A percentile compares a stretch with the other conserved stretches of the same genome.
Conservation (phyloP, 2,888 invertebrate species). For the Leptodirus hochenwartii region DNA sequence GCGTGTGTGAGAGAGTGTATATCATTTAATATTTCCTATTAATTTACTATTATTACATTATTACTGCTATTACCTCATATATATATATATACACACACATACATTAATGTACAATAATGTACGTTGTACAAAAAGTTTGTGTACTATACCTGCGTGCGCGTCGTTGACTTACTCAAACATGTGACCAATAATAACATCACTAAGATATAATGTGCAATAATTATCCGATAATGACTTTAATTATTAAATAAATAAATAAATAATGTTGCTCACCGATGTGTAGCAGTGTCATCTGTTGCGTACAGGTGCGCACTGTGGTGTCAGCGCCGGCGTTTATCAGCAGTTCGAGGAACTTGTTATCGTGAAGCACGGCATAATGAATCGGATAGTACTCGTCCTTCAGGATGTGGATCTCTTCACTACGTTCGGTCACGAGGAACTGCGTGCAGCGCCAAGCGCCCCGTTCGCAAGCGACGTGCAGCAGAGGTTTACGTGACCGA, state of each 20-base stretch:
- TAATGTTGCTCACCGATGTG: slow-evolving; percentile 34
- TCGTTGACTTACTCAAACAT: too few relatives aligned
- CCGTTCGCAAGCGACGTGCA: slow-evolving; percentile 50
- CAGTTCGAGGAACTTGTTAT: slow-evolving; percentile 46
- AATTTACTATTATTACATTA: too few relatives aligned
- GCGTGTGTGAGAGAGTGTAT: too few relatives aligned
- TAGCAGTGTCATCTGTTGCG: slow-evolving; percentile 50
- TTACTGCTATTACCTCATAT: too few relatives aligned
- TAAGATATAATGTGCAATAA: too few relatives aligned
- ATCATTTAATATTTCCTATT: too few relatives aligned
- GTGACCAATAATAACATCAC: too few relatives aligned
- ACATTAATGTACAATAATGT: too few relatives aligned
- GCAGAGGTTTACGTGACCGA: slow-evolving; percentile 38
- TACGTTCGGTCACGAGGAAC: slow-evolving; percentile 41
- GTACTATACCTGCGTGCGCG: too few relatives aligned
- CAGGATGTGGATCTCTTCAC: slow-evolving; percentile 50
- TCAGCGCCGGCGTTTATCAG: slow-evolving; percentile 49
- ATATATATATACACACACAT: too few relatives aligned
- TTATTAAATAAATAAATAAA: neutral
- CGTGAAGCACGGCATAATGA: slow-evolving; percentile 55
- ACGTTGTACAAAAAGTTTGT: too few relatives aligned
- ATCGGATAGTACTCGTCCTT: slow-evolving; percentile 65
- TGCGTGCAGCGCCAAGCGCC: slow-evolving; percentile 56
- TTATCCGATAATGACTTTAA: neutral
- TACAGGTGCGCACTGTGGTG: slow-evolving; percentile 47